phyloP scores from a whole-genome alignment of 2,888 invertebrate genomes.

The Acheta domesticus region DNA sequence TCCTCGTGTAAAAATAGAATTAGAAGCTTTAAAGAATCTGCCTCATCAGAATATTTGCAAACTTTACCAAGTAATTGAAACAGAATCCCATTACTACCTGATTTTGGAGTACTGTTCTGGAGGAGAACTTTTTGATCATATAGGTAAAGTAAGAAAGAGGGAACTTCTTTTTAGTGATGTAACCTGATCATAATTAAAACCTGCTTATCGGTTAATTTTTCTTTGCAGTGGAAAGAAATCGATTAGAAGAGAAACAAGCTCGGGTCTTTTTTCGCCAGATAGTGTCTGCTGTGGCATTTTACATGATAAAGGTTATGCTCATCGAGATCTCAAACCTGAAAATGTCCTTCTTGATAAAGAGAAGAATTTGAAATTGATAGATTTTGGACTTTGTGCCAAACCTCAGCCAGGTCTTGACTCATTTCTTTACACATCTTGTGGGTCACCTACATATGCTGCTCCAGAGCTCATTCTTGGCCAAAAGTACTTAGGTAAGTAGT shows the following conservation, averaged over 20 bases:
- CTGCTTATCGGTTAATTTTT: neutral
- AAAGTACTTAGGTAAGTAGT: conserved; percentile 51
- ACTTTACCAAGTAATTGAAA: conserved; percentile 74
- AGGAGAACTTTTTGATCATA: conserved; percentile 81
- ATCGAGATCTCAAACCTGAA: conserved; percentile 81
- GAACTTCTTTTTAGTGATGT: conserved; percentile 12
- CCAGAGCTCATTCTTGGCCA: conserved; percentile 61
- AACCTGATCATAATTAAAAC: neutral
- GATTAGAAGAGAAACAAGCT: conserved; percentile 67
- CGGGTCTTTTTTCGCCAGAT: conserved; percentile 75
- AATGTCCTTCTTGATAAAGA: conserved; percentile 72
- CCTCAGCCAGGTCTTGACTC: conserved; percentile 61
- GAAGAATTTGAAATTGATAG: conserved; percentile 73
- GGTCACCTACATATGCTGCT: conserved; percentile 74
- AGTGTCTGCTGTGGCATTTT: conserved; percentile 74
- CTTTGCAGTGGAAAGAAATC: conserved; percentile 35
- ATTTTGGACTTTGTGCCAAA: conserved; percentile 77
- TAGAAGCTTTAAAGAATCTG: conserved; percentile 67
- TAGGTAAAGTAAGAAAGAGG: conserved; percentile 47
- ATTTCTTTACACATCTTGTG: conserved; percentile 59
- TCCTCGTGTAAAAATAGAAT: conserved; percentile 66
- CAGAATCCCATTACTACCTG: conserved; percentile 68
- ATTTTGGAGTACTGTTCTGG: conserved; percentile 80
- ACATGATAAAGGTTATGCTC: conserved; percentile 71
- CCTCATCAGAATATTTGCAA: conserved; percentile 73